Conservation (phyloP, 2,888 invertebrate genomes). For the Clunio marinus region DNA sequence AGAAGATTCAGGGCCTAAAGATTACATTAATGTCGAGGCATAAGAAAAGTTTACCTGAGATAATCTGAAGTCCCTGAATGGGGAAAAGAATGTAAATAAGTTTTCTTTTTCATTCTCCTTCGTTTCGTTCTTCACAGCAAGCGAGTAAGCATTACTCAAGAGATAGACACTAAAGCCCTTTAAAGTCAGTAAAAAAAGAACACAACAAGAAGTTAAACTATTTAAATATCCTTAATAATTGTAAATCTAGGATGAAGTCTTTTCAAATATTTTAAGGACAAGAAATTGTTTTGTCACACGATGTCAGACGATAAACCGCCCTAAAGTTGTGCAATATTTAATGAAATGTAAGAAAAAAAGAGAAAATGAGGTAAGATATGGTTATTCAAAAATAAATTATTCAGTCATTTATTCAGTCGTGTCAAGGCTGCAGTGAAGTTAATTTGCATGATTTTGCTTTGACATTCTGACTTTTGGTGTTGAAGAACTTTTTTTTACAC, state of each 20-base stretch:
- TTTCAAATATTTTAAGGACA: neutral
- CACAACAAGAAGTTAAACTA: conserved; percentile 26
- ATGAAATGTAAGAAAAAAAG: neutral
- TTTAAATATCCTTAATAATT: conserved; percentile 22
- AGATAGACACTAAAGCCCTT: too few relatives aligned
- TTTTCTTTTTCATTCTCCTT: neutral
- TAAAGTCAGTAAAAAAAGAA: conserved; percentile 28
- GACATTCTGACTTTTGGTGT: too few relatives aligned
- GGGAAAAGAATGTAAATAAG: neutral
- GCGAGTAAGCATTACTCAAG: too few relatives aligned
- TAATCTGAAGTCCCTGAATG: neutral
- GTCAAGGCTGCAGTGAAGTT: neutral
- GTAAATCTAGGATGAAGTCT: conserved; percentile 29
- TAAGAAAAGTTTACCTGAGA: neutral
- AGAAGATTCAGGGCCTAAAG: neutral
- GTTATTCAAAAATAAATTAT: neutral
- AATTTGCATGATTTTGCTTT: conserved; percentile 32
- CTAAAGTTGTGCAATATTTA: neutral
- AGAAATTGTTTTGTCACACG: neutral
- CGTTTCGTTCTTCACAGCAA: neutral
- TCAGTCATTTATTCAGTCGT: conserved; percentile 16
- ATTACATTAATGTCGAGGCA: neutral
- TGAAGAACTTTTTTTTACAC: conserved; percentile 1
- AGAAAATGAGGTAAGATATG: too few relatives aligned
- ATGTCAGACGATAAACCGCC: conserved; percentile 5